Evolutionary conservation across 2,888 invertebrate genomes (phyloP).

Genomic region (Synanthedon tipuliformis): DNA sequence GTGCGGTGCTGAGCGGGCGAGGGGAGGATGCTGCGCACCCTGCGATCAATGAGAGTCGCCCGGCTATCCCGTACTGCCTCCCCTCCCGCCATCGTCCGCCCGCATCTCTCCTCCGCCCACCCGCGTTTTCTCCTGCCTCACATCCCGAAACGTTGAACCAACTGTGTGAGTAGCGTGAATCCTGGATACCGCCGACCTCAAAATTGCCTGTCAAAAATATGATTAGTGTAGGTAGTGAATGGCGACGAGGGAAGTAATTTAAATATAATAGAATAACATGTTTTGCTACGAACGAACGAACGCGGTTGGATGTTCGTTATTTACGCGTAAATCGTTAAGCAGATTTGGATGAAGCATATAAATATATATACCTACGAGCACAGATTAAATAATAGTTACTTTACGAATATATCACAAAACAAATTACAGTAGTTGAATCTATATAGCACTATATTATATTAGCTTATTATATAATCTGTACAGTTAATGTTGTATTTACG

Average conservation of each 20-base stretch:
- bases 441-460: no score
- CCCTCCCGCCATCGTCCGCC: conserved; percentile 15
- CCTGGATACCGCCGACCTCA: background rate
- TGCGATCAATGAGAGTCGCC: conserved; percentile 62
- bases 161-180: background rate
- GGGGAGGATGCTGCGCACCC: conserved; percentile 39
- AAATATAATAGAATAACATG: background rate
- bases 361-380: no score
- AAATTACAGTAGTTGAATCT: no score
- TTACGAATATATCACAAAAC: no score
- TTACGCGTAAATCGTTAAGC: no score
- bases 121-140: background rate
- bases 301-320: no score
- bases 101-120: conserved; percentile 13
- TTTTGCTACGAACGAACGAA: background rate
- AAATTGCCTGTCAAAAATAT: background rate
- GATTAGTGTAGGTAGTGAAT: background rate
- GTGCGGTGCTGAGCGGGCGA: conserved; percentile 23
- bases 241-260: background rate
- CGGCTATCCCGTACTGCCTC: conserved; percentile 25
- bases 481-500: no score
- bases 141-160: background rate
- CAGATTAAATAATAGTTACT: no score
- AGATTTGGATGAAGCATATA: no score
- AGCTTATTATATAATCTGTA: no score